phyloP scores from a whole-genome alignment of 2,113 vertebrate species.

The Procapra przewalskii region DNA sequence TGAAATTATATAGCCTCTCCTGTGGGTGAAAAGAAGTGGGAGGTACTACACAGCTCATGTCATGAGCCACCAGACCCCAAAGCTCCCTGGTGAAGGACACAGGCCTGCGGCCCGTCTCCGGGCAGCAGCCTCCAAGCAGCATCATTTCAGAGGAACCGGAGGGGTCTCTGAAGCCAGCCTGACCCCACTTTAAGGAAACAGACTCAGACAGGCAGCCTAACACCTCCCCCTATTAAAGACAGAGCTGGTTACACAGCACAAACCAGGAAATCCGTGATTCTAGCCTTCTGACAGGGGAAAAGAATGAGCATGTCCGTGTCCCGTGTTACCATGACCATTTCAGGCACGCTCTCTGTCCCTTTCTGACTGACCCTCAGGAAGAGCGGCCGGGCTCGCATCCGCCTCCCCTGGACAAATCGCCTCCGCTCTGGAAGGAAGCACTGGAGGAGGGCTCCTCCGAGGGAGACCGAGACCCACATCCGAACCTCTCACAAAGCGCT shows the following conservation, averaged over 20 bases:
- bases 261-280: not conserved
- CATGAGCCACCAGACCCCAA: not conserved
- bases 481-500: not conserved
- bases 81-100: not conserved
- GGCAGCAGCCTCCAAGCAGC: accelerated
- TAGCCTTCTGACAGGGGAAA: not conserved
- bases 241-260: not conserved
- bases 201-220: not conserved
- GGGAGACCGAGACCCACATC: not conserved
- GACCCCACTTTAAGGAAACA: not conserved
- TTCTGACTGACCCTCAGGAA: not conserved
- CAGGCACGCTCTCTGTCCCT: not conserved
- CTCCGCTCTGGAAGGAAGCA: too few species aligned
- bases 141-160: not conserved
- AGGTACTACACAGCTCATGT: not conserved
- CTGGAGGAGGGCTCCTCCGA: not conserved
- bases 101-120: accelerated
- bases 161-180: not conserved
- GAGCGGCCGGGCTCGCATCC: not conserved
- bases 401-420: not conserved
- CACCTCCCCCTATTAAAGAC: not conserved
- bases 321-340: not conserved
- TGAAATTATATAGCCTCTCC: not conserved
- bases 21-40: not conserved
- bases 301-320: not conserved